phyloP scores from a whole-genome alignment of 2,888 invertebrate species.

The Ferrisia virgata region DNA sequence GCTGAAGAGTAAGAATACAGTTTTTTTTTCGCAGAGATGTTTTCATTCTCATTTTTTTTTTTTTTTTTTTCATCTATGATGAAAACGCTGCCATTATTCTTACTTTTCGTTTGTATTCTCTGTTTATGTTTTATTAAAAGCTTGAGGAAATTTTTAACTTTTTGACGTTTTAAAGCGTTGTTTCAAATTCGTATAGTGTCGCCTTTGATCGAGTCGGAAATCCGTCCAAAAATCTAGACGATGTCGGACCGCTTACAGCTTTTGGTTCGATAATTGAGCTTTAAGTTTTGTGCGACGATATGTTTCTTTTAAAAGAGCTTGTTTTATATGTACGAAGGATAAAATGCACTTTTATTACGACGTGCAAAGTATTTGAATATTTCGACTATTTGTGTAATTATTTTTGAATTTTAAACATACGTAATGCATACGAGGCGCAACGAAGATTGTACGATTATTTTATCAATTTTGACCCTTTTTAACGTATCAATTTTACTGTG shows the following conservation, averaged over 20 bases:
- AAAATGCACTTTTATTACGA: neutral
- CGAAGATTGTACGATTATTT: neutral
- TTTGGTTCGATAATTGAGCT: neutral
- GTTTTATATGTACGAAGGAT: conserved; percentile 1
- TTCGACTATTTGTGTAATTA: too few relatives aligned
- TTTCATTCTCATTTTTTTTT: too few relatives aligned
- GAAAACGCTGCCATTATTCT: conserved; percentile 1
- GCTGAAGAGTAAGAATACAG: neutral
- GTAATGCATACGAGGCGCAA: neutral
- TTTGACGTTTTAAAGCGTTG: neutral
- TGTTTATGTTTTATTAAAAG: neutral
- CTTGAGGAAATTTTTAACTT: neutral
- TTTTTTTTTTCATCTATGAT: neutral
- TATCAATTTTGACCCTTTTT: neutral
- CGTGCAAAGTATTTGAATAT: neutral
- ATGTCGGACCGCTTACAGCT: neutral
- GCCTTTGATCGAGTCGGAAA: conserved; percentile 19
- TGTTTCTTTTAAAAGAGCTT: neutral
- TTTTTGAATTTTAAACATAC: neutral
- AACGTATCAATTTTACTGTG: neutral
- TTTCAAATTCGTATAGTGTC: neutral
- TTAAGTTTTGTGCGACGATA: neutral
- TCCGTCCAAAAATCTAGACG: neutral
- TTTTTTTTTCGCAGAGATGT: neutral
- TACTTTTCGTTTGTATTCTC: neutral